Conservation (phyloP, 2,113 vertebrate genomes). For the Pteropus alecto region DNA sequence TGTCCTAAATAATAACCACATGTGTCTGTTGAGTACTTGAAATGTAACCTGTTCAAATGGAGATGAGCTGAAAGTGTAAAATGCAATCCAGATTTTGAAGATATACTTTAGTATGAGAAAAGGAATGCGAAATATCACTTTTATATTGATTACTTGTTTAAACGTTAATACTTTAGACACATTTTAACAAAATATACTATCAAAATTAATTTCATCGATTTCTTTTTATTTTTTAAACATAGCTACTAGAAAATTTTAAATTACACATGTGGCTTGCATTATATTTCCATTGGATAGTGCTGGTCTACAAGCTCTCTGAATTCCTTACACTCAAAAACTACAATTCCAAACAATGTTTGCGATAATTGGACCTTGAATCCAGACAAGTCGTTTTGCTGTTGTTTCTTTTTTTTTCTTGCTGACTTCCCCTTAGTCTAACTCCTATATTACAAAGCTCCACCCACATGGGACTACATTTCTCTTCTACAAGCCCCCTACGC, state of each 20-base stretch:
- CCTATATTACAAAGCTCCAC: not conserved
- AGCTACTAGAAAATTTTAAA: not conserved
- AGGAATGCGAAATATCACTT: not conserved
- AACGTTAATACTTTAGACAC: not conserved
- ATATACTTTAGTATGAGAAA: not conserved
- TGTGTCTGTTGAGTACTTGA: not conserved
- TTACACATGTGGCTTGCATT: not conserved
- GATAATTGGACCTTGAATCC: not conserved
- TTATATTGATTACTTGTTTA: not conserved
- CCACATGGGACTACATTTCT: fast-evolving
- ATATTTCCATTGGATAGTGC: not conserved
- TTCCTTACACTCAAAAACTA: not conserved
- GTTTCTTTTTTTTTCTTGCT: not conserved
- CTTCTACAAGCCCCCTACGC: not conserved
- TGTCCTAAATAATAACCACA: not conserved
- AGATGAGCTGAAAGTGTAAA: not conserved
- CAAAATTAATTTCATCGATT: slow-evolving; percentile 2
- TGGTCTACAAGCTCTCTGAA: not conserved
- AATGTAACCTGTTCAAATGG: not conserved
- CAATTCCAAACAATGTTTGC: not conserved
- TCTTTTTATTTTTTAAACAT: not conserved
- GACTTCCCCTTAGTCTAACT: not conserved
- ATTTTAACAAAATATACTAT: slow-evolving; percentile 33
- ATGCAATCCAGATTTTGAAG: not conserved
- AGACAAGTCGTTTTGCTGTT: not conserved